These are phyloP conservation scores for Platorchestia sp. DNA, from an alignment of 1,140 invertebrate species.

Conservation along the genomic window DNA sequence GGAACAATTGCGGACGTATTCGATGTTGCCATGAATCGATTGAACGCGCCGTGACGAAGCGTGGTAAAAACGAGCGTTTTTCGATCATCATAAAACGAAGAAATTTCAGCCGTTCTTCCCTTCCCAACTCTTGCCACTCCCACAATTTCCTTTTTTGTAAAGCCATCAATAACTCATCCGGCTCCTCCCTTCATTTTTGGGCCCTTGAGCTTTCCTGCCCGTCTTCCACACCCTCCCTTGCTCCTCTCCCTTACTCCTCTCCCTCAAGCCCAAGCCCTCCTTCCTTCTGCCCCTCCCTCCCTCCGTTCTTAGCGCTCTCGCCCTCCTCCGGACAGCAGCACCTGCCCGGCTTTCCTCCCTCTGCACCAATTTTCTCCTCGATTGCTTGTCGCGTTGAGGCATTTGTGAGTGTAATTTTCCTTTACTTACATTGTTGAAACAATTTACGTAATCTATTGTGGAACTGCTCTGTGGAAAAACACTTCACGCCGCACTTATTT, in stretches of 20 bases:
- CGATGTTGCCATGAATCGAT: background rate
- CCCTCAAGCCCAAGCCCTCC: background rate
- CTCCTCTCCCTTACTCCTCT: background rate
- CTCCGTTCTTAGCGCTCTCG: too few relatives aligned
- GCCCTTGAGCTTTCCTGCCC: background rate
- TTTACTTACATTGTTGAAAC: background rate
- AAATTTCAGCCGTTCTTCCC: background rate
- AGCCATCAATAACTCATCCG: constrained; percentile 23
- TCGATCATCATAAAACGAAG: constrained; percentile 8
- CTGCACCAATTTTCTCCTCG: too few relatives aligned
- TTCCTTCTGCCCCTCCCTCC: too few relatives aligned
- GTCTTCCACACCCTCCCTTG: background rate
- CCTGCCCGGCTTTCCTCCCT: too few relatives aligned
- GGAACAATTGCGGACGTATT: background rate
- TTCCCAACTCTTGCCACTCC: background rate
- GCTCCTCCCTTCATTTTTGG: constrained; percentile 40
- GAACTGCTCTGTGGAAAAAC: background rate
- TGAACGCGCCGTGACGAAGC: background rate
- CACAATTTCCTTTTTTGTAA: constrained; percentile 25
- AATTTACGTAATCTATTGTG: background rate
- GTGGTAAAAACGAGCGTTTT: background rate
- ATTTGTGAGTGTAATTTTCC: background rate
- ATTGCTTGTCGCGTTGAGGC: background rate
- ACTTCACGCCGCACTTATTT: background rate
- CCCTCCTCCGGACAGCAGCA: too few relatives aligned